Conservation (phyloP, 2,888 invertebrate genomes). For the Platycheirus albimanus region DNA sequence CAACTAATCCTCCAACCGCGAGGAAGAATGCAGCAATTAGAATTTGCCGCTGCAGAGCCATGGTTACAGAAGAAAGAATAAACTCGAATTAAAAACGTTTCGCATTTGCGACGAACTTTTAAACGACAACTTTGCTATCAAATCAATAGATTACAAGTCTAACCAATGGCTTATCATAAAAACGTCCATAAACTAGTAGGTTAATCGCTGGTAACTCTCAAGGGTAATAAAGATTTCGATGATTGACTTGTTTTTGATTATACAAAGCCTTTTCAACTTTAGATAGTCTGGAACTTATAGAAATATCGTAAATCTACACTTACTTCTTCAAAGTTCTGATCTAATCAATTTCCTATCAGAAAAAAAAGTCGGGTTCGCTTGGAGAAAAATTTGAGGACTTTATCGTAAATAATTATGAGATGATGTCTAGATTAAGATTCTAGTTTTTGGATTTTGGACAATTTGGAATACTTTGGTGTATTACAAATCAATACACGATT, state of each 20-base stretch:
- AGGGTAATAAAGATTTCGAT: conserved; percentile 1
- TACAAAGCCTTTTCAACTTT: not conserved
- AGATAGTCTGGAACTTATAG: not conserved
- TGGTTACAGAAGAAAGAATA: conserved; percentile 17
- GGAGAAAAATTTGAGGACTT: not conserved
- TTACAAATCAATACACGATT: too few species aligned
- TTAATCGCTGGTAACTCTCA: not conserved
- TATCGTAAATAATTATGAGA: not conserved
- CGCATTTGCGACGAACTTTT: conserved; percentile 17
- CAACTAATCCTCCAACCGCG: conserved; percentile 14
- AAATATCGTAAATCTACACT: not conserved
- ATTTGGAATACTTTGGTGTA: too few species aligned
- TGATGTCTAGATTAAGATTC: not conserved
- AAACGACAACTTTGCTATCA: conserved; percentile 12
- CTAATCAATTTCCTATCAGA: not conserved
- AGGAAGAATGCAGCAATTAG: conserved; percentile 24
- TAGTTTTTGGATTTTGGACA: not conserved
- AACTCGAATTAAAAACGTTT: conserved; percentile 31
- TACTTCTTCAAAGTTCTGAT: not conserved
- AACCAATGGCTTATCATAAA: conserved; percentile 33
- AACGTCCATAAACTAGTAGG: conserved; percentile 22
- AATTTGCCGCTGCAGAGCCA: conserved; percentile 39
- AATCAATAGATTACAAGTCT: conserved; percentile 13
- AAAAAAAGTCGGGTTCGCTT: conserved; percentile 2
- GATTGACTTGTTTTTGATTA: not conserved